Evolutionary conservation across 1,140 invertebrate genomes (phyloP).

Genomic region (Acromyrmex charruanus): DNA sequence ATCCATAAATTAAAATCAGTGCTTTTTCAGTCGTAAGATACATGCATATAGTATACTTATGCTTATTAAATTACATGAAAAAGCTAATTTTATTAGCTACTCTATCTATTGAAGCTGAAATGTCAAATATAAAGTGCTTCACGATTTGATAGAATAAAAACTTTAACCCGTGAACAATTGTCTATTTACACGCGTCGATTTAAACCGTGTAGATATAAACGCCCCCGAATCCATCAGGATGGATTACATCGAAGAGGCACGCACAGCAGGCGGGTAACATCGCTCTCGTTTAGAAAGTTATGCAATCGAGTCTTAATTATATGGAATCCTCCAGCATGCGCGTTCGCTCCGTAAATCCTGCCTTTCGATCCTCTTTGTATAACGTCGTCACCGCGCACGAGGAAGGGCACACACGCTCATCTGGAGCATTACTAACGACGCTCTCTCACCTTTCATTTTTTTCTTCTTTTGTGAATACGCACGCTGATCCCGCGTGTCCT

Average conservation of each 20-base stretch:
- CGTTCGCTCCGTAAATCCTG: constrained; percentile 44
- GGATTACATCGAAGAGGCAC: constrained; percentile 1
- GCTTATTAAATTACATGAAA: neutral
- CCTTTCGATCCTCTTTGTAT: constrained; percentile 46
- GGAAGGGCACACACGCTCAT: constrained; percentile 41
- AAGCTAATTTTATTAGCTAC: neutral
- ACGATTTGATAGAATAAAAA: neutral
- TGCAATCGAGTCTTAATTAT: constrained; percentile 42
- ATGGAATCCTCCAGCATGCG: neutral
- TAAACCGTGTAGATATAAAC: neutral
- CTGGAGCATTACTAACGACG: constrained; percentile 40
- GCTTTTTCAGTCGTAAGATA: neutral
- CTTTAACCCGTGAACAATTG: neutral
- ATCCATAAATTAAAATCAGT: neutral
- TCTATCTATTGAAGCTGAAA: neutral
- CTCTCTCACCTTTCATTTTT: constrained; percentile 27
- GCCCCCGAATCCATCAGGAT: neutral
- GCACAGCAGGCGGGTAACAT: neutral
- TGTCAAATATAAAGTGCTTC: neutral
- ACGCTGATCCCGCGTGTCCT: constrained; percentile 43
- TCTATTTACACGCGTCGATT: neutral
- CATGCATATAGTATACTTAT: too few relatives aligned
- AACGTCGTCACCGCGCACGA: neutral
- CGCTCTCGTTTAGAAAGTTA: constrained; percentile 26
- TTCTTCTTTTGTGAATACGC: constrained; percentile 38